phyloP scores from a whole-genome alignment of 35 echinoderm and acorn worm genomes.

The Apostichopus parvimensis region DNA sequence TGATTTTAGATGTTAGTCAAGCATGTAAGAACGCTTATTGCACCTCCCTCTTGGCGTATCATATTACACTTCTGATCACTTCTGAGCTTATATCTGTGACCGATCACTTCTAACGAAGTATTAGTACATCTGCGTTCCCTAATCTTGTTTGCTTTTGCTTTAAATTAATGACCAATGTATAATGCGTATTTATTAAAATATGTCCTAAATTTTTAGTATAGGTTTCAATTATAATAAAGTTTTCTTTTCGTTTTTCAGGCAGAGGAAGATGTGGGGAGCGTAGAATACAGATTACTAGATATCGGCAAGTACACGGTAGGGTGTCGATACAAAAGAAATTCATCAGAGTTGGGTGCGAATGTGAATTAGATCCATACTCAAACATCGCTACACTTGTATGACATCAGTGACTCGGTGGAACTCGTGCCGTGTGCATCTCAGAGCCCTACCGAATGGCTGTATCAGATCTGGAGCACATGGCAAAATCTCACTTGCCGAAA shows the following conservation, averaged over 20 bases:
- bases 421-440: not conserved
- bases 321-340: not conserved
- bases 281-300: constrained; percentile 13
- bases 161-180: too few relatives aligned
- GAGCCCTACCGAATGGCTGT: not conserved
- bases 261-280: constrained; percentile 41
- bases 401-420: not conserved
- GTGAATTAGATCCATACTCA: constrained; percentile 31
- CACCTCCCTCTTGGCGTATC: too few relatives aligned
- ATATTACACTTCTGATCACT: too few relatives aligned
- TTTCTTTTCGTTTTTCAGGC: not conserved
- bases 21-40: too few relatives aligned
- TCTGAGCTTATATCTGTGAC: too few relatives aligned
- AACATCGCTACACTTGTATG: constrained; percentile 25
- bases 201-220: too few relatives aligned
- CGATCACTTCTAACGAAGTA: too few relatives aligned
- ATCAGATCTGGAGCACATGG: not conserved
- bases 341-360: constrained; percentile 29
- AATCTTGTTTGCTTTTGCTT: too few relatives aligned
- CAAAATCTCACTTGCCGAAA: not conserved
- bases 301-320: not conserved
- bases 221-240: too few relatives aligned
- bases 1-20: too few relatives aligned
- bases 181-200: too few relatives aligned
- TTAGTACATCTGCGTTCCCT: too few relatives aligned